These are phyloP conservation scores for Rhegmatorhina hoffmannsi DNA, from an alignment of 2,113 vertebrate genomes.

Conservation along the genomic window DNA sequence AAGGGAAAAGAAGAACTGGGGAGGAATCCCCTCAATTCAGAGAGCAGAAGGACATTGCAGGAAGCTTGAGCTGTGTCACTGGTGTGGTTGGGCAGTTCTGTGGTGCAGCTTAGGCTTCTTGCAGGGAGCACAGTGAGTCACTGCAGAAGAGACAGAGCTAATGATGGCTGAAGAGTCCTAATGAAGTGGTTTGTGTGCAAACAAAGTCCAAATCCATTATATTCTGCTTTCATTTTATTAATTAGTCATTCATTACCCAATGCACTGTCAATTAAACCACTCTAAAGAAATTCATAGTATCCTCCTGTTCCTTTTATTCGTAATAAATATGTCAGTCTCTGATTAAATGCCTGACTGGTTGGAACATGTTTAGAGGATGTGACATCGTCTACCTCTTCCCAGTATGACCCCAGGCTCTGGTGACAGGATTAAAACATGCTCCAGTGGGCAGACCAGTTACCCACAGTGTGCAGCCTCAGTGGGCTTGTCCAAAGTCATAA, in stretches of 20 bases:
- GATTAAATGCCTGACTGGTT: background rate
- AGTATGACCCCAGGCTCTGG: background rate
- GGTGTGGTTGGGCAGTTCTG: background rate
- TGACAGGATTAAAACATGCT: background rate
- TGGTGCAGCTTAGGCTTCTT: background rate
- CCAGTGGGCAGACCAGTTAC: background rate
- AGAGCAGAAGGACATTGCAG: background rate
- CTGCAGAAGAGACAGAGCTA: slow-evolving; percentile 29
- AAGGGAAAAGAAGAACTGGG: background rate
- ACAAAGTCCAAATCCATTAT: slow-evolving; percentile 44
- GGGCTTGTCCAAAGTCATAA: background rate
- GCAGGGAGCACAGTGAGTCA: slow-evolving; percentile 28
- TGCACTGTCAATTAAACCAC: slow-evolving; percentile 30
- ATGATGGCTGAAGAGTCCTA: slow-evolving; percentile 19
- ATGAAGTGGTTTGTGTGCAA: slow-evolving; percentile 53
- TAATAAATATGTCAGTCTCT: slow-evolving; percentile 5
- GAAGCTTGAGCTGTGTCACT: background rate
- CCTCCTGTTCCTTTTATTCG: slow-evolving; percentile 6
- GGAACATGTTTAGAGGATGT: background rate
- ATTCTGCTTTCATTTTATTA: slow-evolving; percentile 31
- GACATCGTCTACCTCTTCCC: background rate
- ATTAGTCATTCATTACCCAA: slow-evolving; percentile 27
- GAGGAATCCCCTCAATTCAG: background rate
- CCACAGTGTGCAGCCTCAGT: background rate
- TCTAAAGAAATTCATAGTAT: slow-evolving; percentile 22